These are phyloP conservation scores for Ciconia boyciana DNA, from an alignment of 2,113 vertebrate genomes.

Conservation along the genomic window DNA sequence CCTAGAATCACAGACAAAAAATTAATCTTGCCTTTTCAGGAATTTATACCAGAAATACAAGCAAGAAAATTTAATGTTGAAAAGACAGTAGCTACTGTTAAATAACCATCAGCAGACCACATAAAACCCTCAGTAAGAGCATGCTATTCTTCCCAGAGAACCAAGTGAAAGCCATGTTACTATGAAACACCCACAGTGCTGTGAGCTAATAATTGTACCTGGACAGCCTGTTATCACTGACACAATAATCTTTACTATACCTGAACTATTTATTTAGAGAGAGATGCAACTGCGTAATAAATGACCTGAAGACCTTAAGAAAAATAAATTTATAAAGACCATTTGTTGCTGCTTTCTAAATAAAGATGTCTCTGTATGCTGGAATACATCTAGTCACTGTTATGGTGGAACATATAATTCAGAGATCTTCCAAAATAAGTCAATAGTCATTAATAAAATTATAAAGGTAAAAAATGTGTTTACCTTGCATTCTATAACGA, in stretches of 20 bases:
- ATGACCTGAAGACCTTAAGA: not conserved
- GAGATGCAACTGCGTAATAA: not conserved
- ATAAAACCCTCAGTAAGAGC: not conserved
- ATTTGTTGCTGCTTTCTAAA: not conserved
- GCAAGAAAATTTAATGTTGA: slow-evolving; percentile 8
- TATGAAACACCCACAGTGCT: not conserved
- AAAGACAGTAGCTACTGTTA: not conserved
- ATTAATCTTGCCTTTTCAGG: not conserved
- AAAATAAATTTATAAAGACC: not conserved
- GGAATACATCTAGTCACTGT: not conserved
- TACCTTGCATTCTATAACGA: not conserved
- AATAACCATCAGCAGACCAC: not conserved
- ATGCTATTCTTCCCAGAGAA: not conserved
- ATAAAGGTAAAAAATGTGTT: not conserved
- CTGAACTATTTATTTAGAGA: not conserved
- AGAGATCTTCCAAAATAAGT: not conserved
- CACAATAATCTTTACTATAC: not conserved
- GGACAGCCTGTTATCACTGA: not conserved
- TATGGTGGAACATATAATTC: not conserved
- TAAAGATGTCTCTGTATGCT: not conserved
- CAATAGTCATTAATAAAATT: not conserved
- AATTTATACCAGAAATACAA: not conserved
- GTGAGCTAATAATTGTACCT: not conserved
- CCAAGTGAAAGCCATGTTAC: not conserved
- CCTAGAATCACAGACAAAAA: not conserved